Conservation (phyloP, 2,797 vertebrate genomes). For the Masticophis lateralis region DNA sequence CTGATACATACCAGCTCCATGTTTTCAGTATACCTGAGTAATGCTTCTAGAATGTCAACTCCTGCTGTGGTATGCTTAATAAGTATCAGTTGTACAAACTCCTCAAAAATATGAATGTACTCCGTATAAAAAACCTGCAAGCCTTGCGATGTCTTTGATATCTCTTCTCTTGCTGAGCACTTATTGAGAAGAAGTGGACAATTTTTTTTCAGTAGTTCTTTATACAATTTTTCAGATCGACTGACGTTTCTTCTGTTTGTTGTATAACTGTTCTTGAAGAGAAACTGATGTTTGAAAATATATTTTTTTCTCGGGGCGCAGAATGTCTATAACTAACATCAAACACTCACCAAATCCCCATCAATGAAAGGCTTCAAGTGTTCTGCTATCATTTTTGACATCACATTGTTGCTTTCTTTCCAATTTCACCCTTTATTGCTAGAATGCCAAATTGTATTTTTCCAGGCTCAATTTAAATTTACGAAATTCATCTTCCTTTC, state of each 20-base stretch:
- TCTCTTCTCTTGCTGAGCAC: background rate
- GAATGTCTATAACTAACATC: background rate
- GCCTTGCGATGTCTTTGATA: background rate
- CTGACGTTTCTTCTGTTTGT: background rate
- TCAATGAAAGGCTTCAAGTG: background rate
- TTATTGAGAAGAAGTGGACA: background rate
- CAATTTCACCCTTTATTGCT: background rate
- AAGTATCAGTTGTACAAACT: background rate
- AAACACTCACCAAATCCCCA: background rate
- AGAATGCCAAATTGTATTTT: background rate
- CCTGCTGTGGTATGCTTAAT: background rate
- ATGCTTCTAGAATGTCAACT: background rate
- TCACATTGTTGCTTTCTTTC: background rate
- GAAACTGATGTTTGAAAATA: background rate
- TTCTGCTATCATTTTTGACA: background rate
- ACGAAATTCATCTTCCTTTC: background rate
- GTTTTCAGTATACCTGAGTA: background rate
- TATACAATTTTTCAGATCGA: background rate
- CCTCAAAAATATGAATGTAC: background rate
- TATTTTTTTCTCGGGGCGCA: background rate
- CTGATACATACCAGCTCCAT: background rate
- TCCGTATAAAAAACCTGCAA: background rate
- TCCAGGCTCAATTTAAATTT: background rate
- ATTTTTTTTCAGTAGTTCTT: background rate
- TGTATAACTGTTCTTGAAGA: background rate